Conservation (phyloP, 2,797 vertebrate species). For the Chaenodraco wilsoni region DNA sequence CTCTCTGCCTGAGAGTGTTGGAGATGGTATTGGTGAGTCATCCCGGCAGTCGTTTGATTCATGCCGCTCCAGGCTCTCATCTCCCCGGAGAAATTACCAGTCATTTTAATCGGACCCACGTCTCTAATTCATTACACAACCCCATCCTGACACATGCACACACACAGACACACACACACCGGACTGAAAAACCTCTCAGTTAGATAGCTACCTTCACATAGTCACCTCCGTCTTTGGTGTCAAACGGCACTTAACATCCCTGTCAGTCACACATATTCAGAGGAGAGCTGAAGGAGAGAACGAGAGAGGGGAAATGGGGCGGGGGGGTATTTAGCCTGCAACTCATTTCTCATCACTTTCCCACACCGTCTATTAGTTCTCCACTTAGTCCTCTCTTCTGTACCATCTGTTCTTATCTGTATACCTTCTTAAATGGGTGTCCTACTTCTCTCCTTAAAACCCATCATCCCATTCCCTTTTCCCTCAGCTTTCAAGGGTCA, state of each 20-base stretch:
- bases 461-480: conserved; percentile 42
- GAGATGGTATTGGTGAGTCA: conserved; percentile 74
- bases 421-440: conserved; percentile 59
- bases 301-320: conserved; percentile 43
- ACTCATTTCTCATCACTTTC: conserved; percentile 75
- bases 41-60: conserved; percentile 77
- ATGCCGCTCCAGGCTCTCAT: conserved; percentile 76
- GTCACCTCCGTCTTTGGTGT: conserved; percentile 85
- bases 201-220: conserved; percentile 79
- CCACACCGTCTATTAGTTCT: conserved; percentile 72
- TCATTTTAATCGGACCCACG: conserved; percentile 87
- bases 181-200: conserved; percentile 66
- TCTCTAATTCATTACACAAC: conserved; percentile 87
- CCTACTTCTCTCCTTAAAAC: conserved; percentile 45
- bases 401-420: conserved; percentile 72
- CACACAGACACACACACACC: conserved; percentile 62
- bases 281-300: conserved; percentile 80
- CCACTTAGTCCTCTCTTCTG: conserved; percentile 62
- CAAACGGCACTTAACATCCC: conserved; percentile 89
- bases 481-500: conserved; percentile 25
- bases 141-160: conserved; percentile 71
- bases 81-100: conserved; percentile 89
- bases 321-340: conserved; percentile 66
- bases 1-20: conserved; percentile 35
- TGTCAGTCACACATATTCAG: conserved; percentile 84